phyloP scores from a whole-genome alignment of 2,888 invertebrate genomes.

The Macaria notata region DNA sequence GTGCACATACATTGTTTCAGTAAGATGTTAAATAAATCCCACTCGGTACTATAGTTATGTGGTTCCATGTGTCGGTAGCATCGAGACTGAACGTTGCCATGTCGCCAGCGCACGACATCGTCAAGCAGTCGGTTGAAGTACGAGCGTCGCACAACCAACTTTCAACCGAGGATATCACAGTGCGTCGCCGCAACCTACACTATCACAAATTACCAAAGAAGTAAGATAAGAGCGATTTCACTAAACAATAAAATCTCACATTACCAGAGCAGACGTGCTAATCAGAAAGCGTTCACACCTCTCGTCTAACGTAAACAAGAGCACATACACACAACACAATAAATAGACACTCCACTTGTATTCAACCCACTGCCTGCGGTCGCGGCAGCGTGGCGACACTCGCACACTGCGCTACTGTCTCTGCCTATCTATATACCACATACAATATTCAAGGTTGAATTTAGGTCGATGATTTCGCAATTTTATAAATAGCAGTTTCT shows the following conservation, averaged over 20 bases:
- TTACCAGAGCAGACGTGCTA: constrained; percentile 6
- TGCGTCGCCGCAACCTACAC: constrained; percentile 5
- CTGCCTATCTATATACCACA: no score
- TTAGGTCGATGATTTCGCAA: no score
- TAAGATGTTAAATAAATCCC: no score
- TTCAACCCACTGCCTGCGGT: constrained; percentile 20
- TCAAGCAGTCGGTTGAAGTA: constrained; percentile 17
- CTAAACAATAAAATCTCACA: constrained; percentile 6
- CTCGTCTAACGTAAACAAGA: constrained; percentile 23
- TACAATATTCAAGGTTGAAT: no score
- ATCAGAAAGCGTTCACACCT: constrained; percentile 26
- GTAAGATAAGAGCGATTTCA: not conserved
- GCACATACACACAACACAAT: constrained; percentile 34
- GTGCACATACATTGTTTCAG: no score
- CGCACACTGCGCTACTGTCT: not conserved
- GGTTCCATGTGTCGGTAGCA: not conserved
- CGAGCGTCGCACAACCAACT: constrained; percentile 1
- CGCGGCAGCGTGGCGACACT: constrained; percentile 1
- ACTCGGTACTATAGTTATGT: not conserved
- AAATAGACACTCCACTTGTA: constrained; percentile 34
- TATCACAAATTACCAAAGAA: constrained; percentile 1
- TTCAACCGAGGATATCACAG: constrained; percentile 22
- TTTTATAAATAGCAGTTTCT: no score
- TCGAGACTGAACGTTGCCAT: constrained; percentile 15
- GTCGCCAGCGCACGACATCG: constrained; percentile 10